Evolutionary conservation across 1,140 invertebrate species (phyloP).

Genomic region (Heliothis virescens): DNA sequence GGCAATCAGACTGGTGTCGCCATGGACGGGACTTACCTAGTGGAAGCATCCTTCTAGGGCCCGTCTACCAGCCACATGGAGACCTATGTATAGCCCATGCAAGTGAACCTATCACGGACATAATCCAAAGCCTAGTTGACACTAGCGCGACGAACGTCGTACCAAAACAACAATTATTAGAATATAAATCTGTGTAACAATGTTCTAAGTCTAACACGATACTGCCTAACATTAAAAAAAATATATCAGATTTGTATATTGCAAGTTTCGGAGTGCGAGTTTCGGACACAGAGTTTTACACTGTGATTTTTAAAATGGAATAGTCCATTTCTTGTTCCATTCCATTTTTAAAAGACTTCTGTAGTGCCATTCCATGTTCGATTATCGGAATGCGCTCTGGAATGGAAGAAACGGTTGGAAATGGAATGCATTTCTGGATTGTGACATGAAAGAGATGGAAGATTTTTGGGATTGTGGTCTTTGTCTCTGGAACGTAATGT

Average conservation of each 20-base stretch:
- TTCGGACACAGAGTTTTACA: slow-evolving; percentile 37
- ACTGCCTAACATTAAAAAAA: slow-evolving; percentile 78
- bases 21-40: slow-evolving; percentile 93
- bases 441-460: slow-evolving; percentile 39
- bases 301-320: slow-evolving; percentile 52
- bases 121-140: slow-evolving; percentile 21
- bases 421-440: slow-evolving; percentile 51
- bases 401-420: slow-evolving; percentile 45
- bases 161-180: slow-evolving; percentile 75
- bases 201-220: slow-evolving; percentile 80
- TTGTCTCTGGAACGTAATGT: slow-evolving; percentile 36
- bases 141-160: slow-evolving; percentile 22
- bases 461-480: slow-evolving; percentile 23
- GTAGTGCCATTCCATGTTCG: slow-evolving; percentile 50
- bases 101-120: slow-evolving; percentile 42
- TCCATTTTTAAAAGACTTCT: slow-evolving; percentile 55
- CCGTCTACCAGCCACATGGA: slow-evolving; percentile 75
- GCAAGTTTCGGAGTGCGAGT: slow-evolving; percentile 43
- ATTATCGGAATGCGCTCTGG: slow-evolving; percentile 40
- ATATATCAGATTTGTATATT: slow-evolving; percentile 69
- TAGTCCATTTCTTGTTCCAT: slow-evolving; percentile 52
- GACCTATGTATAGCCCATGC: slow-evolving; percentile 71
- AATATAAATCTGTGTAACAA: slow-evolving; percentile 64
- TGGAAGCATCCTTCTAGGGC: slow-evolving; percentile 92
- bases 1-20: slow-evolving; percentile 92